Evolutionary conservation across 2,797 vertebrate species (phyloP).

Genomic region (Cheirogaleus major): DNA sequence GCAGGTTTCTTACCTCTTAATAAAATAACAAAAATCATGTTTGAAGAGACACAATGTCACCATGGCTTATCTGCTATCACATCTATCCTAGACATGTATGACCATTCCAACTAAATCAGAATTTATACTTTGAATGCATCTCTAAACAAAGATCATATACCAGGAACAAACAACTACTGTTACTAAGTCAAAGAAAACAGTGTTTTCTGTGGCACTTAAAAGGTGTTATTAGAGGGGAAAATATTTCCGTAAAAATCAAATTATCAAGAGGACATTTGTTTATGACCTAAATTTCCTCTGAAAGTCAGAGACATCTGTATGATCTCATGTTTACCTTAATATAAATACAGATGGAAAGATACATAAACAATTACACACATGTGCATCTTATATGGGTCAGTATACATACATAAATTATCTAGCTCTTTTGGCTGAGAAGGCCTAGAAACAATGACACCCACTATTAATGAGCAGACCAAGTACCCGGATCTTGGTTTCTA

Average conservation of each 20-base stretch:
- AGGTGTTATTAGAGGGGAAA: not conserved
- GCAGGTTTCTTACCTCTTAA: not conserved
- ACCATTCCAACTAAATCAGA: not conserved
- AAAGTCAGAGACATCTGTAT: not conserved
- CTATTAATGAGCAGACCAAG: not conserved
- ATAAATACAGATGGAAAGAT: not conserved
- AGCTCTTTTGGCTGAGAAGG: not conserved
- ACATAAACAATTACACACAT: not conserved
- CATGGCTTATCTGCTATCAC: not conserved
- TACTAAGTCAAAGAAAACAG: not conserved
- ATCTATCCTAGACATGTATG: constrained; percentile 19
- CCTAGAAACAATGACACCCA: not conserved
- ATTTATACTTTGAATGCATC: not conserved
- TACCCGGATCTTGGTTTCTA: not conserved
- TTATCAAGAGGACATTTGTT: constrained; percentile 14
- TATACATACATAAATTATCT: not conserved
- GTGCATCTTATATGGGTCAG: not conserved
- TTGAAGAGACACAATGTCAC: not conserved
- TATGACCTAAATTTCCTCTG: not conserved
- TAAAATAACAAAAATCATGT: not conserved
- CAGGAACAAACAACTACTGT: constrained; percentile 9
- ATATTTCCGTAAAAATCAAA: constrained; percentile 3
- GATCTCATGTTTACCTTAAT: not conserved
- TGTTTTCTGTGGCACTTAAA: constrained; percentile 18
- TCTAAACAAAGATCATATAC: constrained; percentile 19